phyloP scores from a whole-genome alignment of 2,113 vertebrate genomes.

The Trematocara variabile region DNA sequence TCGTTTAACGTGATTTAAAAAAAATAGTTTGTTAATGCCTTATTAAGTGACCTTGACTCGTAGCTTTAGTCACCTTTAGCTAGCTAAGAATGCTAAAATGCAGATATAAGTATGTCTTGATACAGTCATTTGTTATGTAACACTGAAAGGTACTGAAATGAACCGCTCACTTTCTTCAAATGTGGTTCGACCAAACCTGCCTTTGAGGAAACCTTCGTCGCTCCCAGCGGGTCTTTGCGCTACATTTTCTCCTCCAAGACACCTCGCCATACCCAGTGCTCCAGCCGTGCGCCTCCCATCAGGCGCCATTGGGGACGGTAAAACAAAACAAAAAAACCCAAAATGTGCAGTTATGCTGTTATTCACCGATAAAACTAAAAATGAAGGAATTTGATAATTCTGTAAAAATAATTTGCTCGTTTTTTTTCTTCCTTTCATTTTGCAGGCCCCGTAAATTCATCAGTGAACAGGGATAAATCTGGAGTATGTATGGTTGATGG shows the following conservation, averaged over 20 bases:
- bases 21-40: not conserved
- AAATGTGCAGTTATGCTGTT: not conserved
- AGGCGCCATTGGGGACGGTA: not conserved
- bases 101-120: not conserved
- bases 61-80: not conserved
- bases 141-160: conserved; percentile 27
- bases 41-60: not conserved
- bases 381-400: not conserved
- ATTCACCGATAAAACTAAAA: not conserved
- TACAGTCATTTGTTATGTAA: not conserved
- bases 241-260: not conserved
- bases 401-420: not conserved
- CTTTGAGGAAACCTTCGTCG: conserved; percentile 59
- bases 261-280: rapidly evolving
- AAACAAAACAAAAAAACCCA: not conserved
- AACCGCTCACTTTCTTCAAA: not conserved
- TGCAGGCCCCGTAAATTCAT: not conserved
- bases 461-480: not conserved
- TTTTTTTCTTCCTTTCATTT: not conserved
- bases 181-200: conserved; percentile 44
- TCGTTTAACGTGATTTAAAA: not conserved
- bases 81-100: not conserved
- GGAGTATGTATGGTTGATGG: conserved; percentile 5
- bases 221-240: not conserved
- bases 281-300: rapidly evolving